Evolutionary conservation across 2,888 invertebrate species (phyloP).

Genomic region (Nemotelus pantherinus): DNA sequence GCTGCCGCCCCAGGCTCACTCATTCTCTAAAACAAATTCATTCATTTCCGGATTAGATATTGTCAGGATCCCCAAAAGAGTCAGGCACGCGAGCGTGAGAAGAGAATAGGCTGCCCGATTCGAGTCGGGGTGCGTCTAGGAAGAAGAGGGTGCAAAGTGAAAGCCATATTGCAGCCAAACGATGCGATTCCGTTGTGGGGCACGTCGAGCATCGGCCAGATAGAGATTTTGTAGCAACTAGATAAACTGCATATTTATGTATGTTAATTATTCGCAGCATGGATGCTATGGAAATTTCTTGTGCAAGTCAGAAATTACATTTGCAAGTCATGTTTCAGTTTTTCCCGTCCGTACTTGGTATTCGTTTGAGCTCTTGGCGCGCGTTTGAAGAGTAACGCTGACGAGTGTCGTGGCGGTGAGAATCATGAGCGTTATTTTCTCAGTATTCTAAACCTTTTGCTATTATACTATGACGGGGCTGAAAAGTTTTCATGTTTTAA

Average conservation of each 20-base stretch:
- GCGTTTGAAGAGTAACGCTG: too few relatives aligned
- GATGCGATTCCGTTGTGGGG: too few relatives aligned
- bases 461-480: too few relatives aligned
- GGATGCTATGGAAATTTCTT: slow-evolving; percentile 48
- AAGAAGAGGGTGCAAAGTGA: too few relatives aligned
- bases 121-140: too few relatives aligned
- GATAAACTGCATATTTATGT: slow-evolving; percentile 51
- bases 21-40: background rate
- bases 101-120: background rate
- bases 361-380: too few relatives aligned
- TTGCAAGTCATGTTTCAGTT: slow-evolving; percentile 49
- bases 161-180: too few relatives aligned
- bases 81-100: background rate
- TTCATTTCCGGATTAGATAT: slow-evolving; percentile 28
- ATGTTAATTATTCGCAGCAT: slow-evolving; percentile 48
- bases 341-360: background rate
- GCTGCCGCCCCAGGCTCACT: background rate
- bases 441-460: too few relatives aligned
- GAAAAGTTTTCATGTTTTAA: too few relatives aligned
- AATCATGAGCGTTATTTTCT: too few relatives aligned
- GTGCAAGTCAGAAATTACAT: slow-evolving; percentile 49
- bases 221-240: slow-evolving; percentile 47
- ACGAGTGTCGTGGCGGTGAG: too few relatives aligned
- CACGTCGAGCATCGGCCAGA: background rate
- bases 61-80: background rate